These are phyloP conservation scores for Aegithalos caudatus DNA, from an alignment of 2,113 vertebrate species.

Conservation along the genomic window DNA sequence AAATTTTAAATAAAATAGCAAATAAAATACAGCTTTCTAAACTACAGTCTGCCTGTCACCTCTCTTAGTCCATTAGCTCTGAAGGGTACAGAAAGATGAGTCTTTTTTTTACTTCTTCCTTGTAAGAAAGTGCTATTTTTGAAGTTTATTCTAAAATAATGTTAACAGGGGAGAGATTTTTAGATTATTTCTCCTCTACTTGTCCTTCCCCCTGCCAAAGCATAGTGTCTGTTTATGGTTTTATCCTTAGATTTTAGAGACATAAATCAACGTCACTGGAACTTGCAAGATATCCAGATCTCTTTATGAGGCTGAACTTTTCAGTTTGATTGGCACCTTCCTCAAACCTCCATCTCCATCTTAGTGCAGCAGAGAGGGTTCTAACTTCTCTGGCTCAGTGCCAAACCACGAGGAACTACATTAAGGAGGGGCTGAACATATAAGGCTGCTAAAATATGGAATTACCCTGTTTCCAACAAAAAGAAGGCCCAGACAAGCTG, in stretches of 20 bases:
- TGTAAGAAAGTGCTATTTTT: background rate
- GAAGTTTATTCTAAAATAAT: background rate
- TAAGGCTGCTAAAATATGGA: background rate
- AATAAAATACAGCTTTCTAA: background rate
- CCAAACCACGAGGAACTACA: background rate
- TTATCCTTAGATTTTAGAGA: background rate
- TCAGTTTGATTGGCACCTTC: background rate
- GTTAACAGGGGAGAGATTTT: background rate
- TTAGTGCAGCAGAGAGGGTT: background rate
- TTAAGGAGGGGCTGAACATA: background rate
- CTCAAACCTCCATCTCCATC: background rate
- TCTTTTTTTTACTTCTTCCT: background rate
- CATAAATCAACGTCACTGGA: background rate
- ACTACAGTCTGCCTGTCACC: background rate
- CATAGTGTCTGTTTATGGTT: background rate
- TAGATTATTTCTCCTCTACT: background rate
- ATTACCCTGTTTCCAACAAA: background rate
- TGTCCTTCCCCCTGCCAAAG: background rate
- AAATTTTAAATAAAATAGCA: background rate
- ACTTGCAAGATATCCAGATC: background rate
- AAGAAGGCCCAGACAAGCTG: background rate
- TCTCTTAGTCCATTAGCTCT: background rate
- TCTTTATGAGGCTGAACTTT: background rate
- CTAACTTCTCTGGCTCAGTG: background rate
- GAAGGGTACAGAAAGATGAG: background rate